These are phyloP conservation scores for Clinocottus analis DNA, from an alignment of 2,113 vertebrate genomes.

Conservation along the genomic window DNA sequence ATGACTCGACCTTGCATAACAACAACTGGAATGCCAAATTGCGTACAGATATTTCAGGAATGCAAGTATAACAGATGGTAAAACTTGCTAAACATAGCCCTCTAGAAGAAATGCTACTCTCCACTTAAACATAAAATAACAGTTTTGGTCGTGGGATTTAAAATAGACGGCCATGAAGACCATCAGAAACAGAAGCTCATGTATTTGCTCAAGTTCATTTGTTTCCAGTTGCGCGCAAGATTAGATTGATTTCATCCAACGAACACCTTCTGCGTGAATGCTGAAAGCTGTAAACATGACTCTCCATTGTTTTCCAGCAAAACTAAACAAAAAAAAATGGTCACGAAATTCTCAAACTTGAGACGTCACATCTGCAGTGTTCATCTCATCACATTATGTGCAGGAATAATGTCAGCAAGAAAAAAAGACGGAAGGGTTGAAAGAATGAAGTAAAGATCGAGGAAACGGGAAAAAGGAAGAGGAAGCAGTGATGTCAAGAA, in stretches of 20 bases:
- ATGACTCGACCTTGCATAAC: conserved; percentile 52
- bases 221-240: conserved; percentile 24
- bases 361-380: conserved; percentile 17
- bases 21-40: conserved; percentile 70
- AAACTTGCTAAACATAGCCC: conserved; percentile 21
- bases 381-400: conserved; percentile 5
- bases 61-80: conserved; percentile 53
- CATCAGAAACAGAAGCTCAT: not conserved
- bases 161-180: not conserved
- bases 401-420: conserved; percentile 8
- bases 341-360: not conserved
- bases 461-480: conserved; percentile 70
- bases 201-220: conserved; percentile 10
- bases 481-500: conserved; percentile 75
- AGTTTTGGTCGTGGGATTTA: not conserved
- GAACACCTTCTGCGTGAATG: not conserved
- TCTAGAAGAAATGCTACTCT: conserved; percentile 4
- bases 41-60: conserved; percentile 60
- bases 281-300: conserved; percentile 27
- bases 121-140: conserved; percentile 6
- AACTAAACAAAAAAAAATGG: conserved; percentile 24
- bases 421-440: conserved; percentile 35
- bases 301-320: conserved; percentile 28
- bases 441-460: conserved; percentile 48
- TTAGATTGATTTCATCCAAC: conserved; percentile 5